Conservation (phyloP, 2,113 vertebrate genomes). For the Psettodes erumei region DNA sequence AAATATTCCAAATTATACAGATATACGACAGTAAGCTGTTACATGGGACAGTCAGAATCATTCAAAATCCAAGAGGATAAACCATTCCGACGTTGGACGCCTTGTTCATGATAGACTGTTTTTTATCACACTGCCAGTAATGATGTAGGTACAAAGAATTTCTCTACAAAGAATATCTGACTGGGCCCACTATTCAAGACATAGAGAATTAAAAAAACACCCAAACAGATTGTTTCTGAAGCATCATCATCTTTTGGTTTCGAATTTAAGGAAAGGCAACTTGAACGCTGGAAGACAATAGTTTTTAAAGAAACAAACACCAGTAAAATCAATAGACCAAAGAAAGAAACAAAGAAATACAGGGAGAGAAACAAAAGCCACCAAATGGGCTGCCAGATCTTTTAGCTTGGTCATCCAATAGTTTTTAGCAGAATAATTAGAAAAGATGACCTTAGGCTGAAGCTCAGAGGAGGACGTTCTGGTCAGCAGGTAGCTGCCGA, state of each 20-base stretch:
- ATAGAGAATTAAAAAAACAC: too few species aligned
- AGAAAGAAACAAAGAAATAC: neutral
- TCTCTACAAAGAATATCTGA: too few species aligned
- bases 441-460: slow-evolving; percentile 32
- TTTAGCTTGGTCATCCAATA: neutral
- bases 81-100: too few species aligned
- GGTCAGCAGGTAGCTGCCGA: slow-evolving; percentile 42
- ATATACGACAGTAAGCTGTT: neutral
- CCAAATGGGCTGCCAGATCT: neutral
- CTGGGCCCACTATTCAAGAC: too few species aligned
- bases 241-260: too few species aligned
- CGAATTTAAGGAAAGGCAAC: neutral
- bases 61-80: too few species aligned
- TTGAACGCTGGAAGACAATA: neutral
- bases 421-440: slow-evolving; percentile 13
- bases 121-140: too few species aligned
- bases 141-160: too few species aligned
- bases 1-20: neutral
- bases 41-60: too few species aligned
- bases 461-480: slow-evolving; percentile 7
- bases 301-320: too few species aligned
- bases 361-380: neutral
- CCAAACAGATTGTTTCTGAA: too few species aligned
- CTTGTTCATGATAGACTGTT: too few species aligned
- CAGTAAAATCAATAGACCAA: neutral